phyloP scores from a whole-genome alignment of 2,113 vertebrate genomes.

The Ameiurus melas region DNA sequence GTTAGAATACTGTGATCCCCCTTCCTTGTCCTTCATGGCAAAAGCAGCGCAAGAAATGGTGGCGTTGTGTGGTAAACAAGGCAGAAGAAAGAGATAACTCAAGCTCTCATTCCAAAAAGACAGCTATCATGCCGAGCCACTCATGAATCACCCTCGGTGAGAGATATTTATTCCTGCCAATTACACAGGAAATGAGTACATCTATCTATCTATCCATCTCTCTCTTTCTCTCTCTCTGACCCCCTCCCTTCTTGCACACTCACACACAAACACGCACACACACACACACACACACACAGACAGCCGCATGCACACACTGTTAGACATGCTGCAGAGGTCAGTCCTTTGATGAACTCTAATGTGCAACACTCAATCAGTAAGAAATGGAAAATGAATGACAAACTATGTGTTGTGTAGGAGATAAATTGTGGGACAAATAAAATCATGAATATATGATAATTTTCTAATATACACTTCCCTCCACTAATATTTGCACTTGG shows the following conservation, averaged over 20 bases:
- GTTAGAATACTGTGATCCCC: not conserved
- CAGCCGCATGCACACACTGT: not conserved
- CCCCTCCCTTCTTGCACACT: not conserved
- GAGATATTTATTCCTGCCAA: conserved; percentile 54
- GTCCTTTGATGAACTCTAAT: not conserved
- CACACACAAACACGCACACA: too few relatives aligned
- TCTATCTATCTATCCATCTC: conserved; percentile 43
- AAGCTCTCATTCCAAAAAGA: conserved; percentile 46
- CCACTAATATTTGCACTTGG: too few relatives aligned
- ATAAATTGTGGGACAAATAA: not conserved
- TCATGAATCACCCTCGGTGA: conserved; percentile 47
- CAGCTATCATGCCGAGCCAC: conserved; percentile 48
- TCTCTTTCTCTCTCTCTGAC: not conserved
- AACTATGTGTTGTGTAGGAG: not conserved
- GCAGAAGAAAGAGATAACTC: conserved; percentile 15
- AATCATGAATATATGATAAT: not conserved
- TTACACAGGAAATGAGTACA: conserved; percentile 52
- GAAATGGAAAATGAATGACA: not conserved
- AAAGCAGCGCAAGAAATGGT: not conserved
- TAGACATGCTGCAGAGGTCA: not conserved
- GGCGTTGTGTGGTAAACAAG: conserved; percentile 28
- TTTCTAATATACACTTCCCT: too few relatives aligned
- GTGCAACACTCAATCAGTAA: conserved; percentile 12
- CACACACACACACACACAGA: not conserved
- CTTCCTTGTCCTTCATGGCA: not conserved